Conservation (phyloP, 1,140 invertebrate genomes). For the Diorhabda elongata region DNA sequence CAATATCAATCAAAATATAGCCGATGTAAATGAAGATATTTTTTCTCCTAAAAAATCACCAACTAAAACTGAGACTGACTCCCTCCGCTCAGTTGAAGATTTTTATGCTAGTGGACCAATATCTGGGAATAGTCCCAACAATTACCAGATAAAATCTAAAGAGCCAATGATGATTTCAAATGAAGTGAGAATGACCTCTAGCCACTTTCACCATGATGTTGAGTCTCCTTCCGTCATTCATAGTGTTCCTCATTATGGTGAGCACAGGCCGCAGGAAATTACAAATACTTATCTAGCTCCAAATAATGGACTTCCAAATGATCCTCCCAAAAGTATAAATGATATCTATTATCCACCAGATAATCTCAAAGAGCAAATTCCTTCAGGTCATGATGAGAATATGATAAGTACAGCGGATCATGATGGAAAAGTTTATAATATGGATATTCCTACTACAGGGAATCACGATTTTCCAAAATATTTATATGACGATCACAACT, state of each 20-base stretch:
- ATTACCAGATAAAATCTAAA: not conserved
- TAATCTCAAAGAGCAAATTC: slow-evolving; percentile 20
- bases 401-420: not conserved
- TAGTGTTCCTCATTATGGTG: slow-evolving; percentile 20
- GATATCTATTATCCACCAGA: slow-evolving; percentile 32
- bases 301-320: slow-evolving; percentile 20
- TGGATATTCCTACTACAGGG: not conserved
- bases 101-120: slow-evolving; percentile 16
- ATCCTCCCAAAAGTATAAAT: slow-evolving; percentile 26
- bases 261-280: too few relatives aligned
- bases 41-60: slow-evolving; percentile 1
- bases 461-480: slow-evolving; percentile 29
- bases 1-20: slow-evolving; percentile 16
- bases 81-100: slow-evolving; percentile 4
- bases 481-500: slow-evolving; percentile 27
- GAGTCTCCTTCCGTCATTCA: slow-evolving; percentile 21
- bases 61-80: slow-evolving; percentile 10
- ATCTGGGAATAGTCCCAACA: slow-evolving; percentile 11
- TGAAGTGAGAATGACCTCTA: not conserved
- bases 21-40: not conserved
- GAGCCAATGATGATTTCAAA: not conserved
- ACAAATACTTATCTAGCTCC: not conserved
- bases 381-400: not conserved
- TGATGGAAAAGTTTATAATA: not conserved
- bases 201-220: slow-evolving; percentile 7